Base-by-base conservation (phyloP, 2,888 invertebrate genomes). In the Drosophila recens region DNA sequence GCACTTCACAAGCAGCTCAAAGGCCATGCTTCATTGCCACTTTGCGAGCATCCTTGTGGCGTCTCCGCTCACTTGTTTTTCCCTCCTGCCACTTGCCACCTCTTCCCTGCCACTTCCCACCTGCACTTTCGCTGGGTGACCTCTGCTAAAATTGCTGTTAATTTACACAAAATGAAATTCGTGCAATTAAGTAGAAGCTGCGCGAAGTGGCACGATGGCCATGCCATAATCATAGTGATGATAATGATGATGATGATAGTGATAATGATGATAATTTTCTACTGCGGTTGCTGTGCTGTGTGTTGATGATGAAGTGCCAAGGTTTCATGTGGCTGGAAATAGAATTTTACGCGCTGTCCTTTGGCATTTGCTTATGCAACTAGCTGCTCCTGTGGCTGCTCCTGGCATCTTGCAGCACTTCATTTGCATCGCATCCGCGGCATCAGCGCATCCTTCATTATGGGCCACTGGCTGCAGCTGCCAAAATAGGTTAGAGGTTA, bases 161-260 rank as follows among this genome's bases (percentile, higher is more conserved):
- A 90, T 91, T 91, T 91, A 87, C 79, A 82, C 86, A 82, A 90
- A 91, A 91, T 91, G 91, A 90, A 91, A 90, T 91, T 91, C 91
- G 82, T 90, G 91, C 91, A 91, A 91, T 91, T 91, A 91, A 80
- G 89, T 80, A 79, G 86, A 90, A 84, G 82, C 74, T 67, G 72
- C 68, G 51, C 48, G 36, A 23, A 23, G 13, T 43, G 33, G 40
- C 34, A 46, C 54, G 52, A 64, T 69, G 51, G 49, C 71, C 52
- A 36, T 48, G 66, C 53, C 69, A 67, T 67, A 57, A 68, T 65
- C 63, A 79, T 66, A 48, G 51, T 63, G 58, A 61, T 65, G 43
- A 56, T 63, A 62, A 34, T 58, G 65, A 68, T 75, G 74, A 52
- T 58, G 33, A 46, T 61, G 65, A 51, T 58, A 71, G 62, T 78